These are phyloP conservation scores for Phymanthus crucifer DNA, from an alignment of 92 coral and sea anemone species.

Conservation along the genomic window DNA sequence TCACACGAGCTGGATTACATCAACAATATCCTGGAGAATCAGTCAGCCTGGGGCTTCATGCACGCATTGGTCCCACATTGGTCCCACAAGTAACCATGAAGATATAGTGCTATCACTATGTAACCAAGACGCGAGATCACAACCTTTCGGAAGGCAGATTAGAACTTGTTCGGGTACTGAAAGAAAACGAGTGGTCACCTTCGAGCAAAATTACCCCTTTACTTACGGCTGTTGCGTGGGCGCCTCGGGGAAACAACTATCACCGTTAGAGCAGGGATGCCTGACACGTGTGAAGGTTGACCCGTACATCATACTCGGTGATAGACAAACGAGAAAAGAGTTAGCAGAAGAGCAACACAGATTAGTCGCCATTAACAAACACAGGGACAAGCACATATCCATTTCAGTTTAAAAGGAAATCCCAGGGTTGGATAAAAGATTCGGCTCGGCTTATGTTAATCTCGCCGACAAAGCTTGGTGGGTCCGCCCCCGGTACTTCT, in stretches of 20 bases:
- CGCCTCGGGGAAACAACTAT: conserved; percentile 64
- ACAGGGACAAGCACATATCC: conserved; percentile 56
- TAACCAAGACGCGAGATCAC: conserved; percentile 50
- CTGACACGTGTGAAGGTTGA: conserved; percentile 70
- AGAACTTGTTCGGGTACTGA: conserved; percentile 53
- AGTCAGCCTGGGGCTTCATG: conserved; percentile 63
- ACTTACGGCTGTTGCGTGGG: conserved; percentile 62
- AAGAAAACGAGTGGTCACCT: conserved; percentile 59
- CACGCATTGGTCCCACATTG: no score
- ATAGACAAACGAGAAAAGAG: conserved; percentile 61
- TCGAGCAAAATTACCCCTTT: conserved; percentile 44
- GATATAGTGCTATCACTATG: conserved; percentile 72
- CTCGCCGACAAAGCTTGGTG: conserved; percentile 42
- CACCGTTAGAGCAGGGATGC: conserved; percentile 36
- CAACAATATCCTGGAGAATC: conserved; percentile 57
- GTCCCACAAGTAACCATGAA: conserved; percentile 61
- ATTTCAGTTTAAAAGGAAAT: conserved; percentile 39
- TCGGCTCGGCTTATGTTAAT: conserved; percentile 62
- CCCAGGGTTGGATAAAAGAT: conserved; percentile 65
- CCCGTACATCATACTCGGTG: conserved; percentile 55
- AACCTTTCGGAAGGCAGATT: no score
- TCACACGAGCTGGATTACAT: conserved; percentile 65
- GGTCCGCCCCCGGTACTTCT: conserved; percentile 50
- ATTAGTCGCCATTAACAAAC: conserved; percentile 50
- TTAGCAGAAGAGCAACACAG: conserved; percentile 45